Base-by-base conservation (phyloP, 2,888 invertebrate genomes). In the Andrena bucephala region DNA sequence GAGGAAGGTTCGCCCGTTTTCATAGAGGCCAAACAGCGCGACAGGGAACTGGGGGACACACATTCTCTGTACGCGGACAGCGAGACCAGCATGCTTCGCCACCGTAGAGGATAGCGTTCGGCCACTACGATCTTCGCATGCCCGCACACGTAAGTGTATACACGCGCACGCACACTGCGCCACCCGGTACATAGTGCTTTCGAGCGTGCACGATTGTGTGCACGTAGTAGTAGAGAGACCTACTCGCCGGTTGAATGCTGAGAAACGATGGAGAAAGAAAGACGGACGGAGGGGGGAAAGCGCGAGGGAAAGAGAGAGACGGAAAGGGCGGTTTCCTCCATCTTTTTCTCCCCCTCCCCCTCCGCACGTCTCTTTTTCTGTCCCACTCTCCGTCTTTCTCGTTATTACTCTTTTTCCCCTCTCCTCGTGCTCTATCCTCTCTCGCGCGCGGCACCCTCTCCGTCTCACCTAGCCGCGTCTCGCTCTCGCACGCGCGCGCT, bases 81-180 rank as follows among this genome's bases (percentile, higher is more conserved):
- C 20, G 57, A 73, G 73, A 77, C 82, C 73, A 73, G 84, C 77
- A 84, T 84, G 84, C 76, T 80, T 52, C 27, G 65, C 67, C 66
- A 74, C 70, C 81, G 71, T 74, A 84, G 77, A 75, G 85, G 77
- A 85, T 85, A 84, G 71, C 85, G 69, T 84, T 85, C 69, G 31
- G 71, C 73, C 62, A 67, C 68, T 77, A 62, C 62, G 79, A 65
- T 71, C 65, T 70, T 87, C 80, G 69, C 84, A 81, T 86, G 81
- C 86, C 78, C 69, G 76, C 85, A 85, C 80, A 86, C 80, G 87
- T 86, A 88, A 83, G 88, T 88, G 82, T 69, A 72, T 59, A 72
- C 77, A 71, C 67, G 67, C 42, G 66, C 65, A 50, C 67, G 48
- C 62, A 36, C 73, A 77, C 29, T n/a, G 63, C 48, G 29, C 67